Evolutionary conservation across 2,113 vertebrate genomes (phyloP).

Genomic region (Prinia subflava): DNA sequence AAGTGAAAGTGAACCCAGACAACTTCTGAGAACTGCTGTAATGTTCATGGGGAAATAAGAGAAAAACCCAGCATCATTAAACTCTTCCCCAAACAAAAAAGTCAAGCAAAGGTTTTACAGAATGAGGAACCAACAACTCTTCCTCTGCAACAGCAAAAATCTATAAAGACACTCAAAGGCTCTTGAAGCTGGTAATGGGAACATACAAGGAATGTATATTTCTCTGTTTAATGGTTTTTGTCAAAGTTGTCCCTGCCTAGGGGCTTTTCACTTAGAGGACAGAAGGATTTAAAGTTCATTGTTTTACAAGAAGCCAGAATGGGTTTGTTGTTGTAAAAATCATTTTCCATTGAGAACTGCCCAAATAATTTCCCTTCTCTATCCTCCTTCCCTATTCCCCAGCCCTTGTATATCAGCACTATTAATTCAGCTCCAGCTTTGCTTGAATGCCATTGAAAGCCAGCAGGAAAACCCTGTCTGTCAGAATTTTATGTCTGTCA

Average conservation of each 20-base stretch:
- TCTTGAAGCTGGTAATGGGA: background rate
- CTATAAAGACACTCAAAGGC: background rate
- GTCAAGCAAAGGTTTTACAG: background rate
- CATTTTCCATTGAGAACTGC: background rate
- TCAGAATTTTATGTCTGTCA: background rate
- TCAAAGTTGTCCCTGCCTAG: background rate
- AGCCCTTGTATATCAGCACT: too few species aligned
- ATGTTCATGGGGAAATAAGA: background rate
- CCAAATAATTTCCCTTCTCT: background rate
- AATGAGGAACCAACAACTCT: background rate
- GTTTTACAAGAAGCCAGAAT: background rate
- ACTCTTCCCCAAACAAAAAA: background rate
- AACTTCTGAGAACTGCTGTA: background rate
- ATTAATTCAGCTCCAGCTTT: background rate
- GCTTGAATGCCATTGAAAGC: background rate
- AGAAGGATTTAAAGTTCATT: background rate
- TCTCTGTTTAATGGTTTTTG: background rate
- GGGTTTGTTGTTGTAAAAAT: background rate
- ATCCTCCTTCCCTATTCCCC: background rate
- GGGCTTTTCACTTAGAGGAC: background rate
- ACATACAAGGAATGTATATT: background rate
- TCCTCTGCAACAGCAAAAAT: background rate
- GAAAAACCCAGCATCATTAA: background rate
- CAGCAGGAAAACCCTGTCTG: background rate
- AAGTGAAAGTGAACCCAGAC: background rate